These are phyloP conservation scores for Speoplatyrhinus poulsoni DNA, from an alignment of 2,113 vertebrate species.

Conservation along the genomic window DNA sequence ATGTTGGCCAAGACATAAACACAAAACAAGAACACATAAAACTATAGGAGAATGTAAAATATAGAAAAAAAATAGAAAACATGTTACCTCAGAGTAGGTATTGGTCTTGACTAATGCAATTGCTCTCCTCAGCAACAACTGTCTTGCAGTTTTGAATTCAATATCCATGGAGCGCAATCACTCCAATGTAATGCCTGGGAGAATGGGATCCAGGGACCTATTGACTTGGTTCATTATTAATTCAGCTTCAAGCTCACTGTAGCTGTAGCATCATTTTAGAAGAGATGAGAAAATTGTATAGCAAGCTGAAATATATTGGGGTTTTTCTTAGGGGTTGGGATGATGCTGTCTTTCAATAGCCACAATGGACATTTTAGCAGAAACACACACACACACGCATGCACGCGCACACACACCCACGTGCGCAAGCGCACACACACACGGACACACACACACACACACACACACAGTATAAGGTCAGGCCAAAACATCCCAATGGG, in stretches of 20 bases:
- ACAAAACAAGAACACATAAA: neutral
- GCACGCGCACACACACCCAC: neutral
- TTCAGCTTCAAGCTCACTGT: conserved; percentile 30
- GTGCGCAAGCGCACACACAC: neutral
- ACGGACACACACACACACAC: neutral
- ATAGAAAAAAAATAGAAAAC: neutral
- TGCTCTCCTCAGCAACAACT: neutral
- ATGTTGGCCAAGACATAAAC: neutral
- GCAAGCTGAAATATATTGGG: conserved; percentile 19
- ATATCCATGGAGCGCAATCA: conserved; percentile 2
- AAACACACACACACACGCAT: neutral
- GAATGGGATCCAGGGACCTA: conserved; percentile 30
- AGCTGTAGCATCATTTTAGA: conserved; percentile 37
- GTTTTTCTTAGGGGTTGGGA: conserved; percentile 2
- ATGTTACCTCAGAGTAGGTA: neutral
- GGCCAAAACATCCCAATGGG: neutral
- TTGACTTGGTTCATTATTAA: conserved; percentile 44
- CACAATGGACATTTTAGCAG: conserved; percentile 2
- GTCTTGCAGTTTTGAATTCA: conserved; percentile 13
- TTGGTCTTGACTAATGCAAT: conserved; percentile 15
- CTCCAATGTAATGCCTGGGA: conserved; percentile 18
- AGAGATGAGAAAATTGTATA: conserved; percentile 29
- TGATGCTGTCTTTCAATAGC: conserved; percentile 16
- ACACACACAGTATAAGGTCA: neutral
- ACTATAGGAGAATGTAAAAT: neutral